Percentiles rank a stretch among this genome's conserved stretches.
These are phyloP conservation scores for Lamprologus tigripictilis DNA, from an alignment of 2,113 vertebrate species.

Conservation along the genomic window DNA sequence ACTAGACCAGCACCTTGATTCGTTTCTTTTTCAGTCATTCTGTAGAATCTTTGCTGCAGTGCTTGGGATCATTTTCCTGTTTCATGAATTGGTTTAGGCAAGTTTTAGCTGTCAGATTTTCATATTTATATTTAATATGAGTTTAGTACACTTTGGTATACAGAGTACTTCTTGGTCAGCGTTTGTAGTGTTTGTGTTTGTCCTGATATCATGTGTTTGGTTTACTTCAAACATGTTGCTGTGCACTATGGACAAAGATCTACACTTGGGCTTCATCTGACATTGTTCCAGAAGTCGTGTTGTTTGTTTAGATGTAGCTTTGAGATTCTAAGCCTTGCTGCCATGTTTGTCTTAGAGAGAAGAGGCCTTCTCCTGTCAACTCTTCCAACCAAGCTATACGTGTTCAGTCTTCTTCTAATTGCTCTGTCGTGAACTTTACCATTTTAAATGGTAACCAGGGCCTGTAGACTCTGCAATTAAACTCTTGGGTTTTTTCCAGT, in stretches of 20 bases:
- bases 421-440: not conserved
- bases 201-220: not conserved
- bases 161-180: not conserved
- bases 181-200: not conserved
- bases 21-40: not conserved
- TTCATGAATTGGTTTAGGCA: not conserved
- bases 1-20: not conserved
- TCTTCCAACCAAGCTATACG: not conserved
- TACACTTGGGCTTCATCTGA: not conserved
- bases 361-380: not conserved
- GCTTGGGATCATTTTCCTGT: not conserved
- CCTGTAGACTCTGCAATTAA: not conserved
- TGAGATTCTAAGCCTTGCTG: rapidly evolving
- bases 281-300: not conserved
- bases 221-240: not conserved
- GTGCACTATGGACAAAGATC: not conserved
- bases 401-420: not conserved
- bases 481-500: not conserved
- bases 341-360: not conserved
- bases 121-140: not conserved
- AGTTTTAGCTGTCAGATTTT: not conserved
- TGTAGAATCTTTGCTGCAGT: not conserved
- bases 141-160: not conserved
- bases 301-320: not conserved
- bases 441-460: not conserved